phyloP scores from a whole-genome alignment of 2,113 vertebrate genomes.

The Phalacrocorax brasilianus region DNA sequence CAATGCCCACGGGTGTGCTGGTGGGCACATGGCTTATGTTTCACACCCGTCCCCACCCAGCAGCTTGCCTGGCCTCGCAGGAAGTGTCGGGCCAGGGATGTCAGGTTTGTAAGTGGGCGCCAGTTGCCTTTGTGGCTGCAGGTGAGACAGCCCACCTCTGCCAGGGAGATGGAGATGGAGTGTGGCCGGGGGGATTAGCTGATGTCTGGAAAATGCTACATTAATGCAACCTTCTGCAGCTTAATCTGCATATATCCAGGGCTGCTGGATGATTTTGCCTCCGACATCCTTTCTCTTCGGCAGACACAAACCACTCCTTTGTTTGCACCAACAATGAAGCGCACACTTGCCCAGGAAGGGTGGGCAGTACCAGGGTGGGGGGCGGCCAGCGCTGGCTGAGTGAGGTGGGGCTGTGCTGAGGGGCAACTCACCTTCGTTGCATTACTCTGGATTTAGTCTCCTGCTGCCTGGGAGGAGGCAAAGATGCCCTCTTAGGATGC shows the following conservation, averaged over 20 bases:
- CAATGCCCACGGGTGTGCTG: background rate
- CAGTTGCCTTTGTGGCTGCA: background rate
- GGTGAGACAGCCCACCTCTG: background rate
- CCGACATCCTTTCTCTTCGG: background rate
- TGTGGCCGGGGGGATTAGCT: background rate
- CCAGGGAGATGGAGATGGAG: background rate
- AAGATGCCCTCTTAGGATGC: conserved; percentile 31
- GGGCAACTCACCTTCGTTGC: background rate
- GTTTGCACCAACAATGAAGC: conserved; percentile 55
- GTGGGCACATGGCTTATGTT: background rate
- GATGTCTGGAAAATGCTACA: conserved; percentile 1
- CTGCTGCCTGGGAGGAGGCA: background rate
- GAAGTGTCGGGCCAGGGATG: background rate
- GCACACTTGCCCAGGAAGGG: background rate
- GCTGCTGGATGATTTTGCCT: conserved; percentile 30
- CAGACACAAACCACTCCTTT: conserved; percentile 44
- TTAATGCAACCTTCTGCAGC: background rate
- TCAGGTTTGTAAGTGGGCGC: background rate
- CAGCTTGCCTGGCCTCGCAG: background rate
- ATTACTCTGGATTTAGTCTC: background rate
- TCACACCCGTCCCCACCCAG: rapidly evolving
- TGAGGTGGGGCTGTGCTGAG: background rate
- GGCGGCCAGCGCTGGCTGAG: background rate
- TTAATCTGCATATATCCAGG: conserved; percentile 3
- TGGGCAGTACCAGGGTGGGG: conserved; percentile 29